phyloP scores from a whole-genome alignment of 2,797 vertebrate genomes.

The Sciurus vulgaris region DNA sequence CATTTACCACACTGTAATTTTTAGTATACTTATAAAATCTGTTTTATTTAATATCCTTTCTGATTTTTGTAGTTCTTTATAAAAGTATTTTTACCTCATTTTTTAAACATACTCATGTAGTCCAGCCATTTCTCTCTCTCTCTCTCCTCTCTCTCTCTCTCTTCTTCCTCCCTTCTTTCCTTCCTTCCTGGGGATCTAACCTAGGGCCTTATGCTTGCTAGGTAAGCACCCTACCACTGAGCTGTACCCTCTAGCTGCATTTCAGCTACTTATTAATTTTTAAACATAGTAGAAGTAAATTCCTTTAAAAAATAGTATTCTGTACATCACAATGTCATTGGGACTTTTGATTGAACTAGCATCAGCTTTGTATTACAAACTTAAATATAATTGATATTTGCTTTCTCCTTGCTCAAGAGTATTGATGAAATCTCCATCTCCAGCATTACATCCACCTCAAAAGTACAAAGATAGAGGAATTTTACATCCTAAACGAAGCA shows the following conservation, averaged over 20 bases:
- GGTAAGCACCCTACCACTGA: not conserved
- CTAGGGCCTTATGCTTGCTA: not conserved
- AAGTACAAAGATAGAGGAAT: slow-evolving; percentile 87
- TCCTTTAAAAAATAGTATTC: slow-evolving; percentile 1
- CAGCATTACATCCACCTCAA: slow-evolving; percentile 85
- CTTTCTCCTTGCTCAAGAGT: slow-evolving; percentile 83
- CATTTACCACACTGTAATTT: not conserved
- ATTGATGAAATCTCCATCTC: slow-evolving; percentile 82
- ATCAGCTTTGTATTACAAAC: slow-evolving; percentile 55
- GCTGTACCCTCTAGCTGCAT: not conserved
- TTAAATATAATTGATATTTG: slow-evolving; percentile 55
- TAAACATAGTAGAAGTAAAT: slow-evolving; percentile 50
- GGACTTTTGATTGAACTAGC: slow-evolving; percentile 44
- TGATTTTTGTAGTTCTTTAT: slow-evolving; percentile 6
- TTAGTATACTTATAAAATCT: slow-evolving; percentile 34
- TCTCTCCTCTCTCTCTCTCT: not conserved
- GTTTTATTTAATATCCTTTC: not conserved
- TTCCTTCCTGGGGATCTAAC: not conserved
- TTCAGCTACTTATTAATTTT: not conserved
- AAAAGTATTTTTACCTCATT: not conserved
- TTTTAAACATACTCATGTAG: not conserved
- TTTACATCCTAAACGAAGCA: slow-evolving; percentile 83
- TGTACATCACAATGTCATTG: slow-evolving; percentile 39
- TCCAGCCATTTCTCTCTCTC: not conserved
- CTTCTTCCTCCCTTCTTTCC: not conserved